These are phyloP conservation scores for Pandion haliaetus DNA, from an alignment of 2,113 vertebrate species.

Conservation along the genomic window DNA sequence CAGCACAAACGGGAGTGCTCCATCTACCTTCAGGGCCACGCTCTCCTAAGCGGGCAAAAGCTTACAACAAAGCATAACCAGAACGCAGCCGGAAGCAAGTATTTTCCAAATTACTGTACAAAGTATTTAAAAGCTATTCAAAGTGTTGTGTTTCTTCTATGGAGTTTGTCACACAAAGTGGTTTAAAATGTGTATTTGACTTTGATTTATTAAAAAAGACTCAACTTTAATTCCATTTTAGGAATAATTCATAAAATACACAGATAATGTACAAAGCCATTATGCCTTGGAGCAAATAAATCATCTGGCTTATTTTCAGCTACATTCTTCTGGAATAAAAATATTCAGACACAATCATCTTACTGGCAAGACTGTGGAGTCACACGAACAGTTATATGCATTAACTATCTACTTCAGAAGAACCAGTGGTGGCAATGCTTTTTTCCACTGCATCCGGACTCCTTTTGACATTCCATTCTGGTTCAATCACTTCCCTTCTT, in stretches of 20 bases:
- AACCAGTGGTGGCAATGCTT: slow-evolving; percentile 4
- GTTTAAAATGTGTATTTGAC: background rate
- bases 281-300: background rate
- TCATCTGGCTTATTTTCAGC: slow-evolving; percentile 32
- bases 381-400: background rate
- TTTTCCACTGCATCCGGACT: slow-evolving; percentile 44
- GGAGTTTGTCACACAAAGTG: background rate
- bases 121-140: background rate
- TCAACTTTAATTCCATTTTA: slow-evolving; percentile 30
- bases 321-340: slow-evolving; percentile 47
- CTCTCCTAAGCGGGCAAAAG: background rate
- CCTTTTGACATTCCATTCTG: slow-evolving; percentile 67
- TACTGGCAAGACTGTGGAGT: slow-evolving; percentile 1
- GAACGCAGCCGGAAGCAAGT: background rate
- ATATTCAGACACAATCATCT: slow-evolving; percentile 16
- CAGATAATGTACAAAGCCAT: slow-evolving; percentile 1
- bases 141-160: background rate
- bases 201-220: slow-evolving; percentile 15
- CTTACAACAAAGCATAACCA: background rate
- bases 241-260: slow-evolving; percentile 34
- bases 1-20: background rate
- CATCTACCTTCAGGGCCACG: rapidly evolving
- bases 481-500: slow-evolving; percentile 66
- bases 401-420: slow-evolving; percentile 33
- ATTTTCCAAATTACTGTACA: background rate